Evolutionary conservation across 1,140 invertebrate species (phyloP), one percentile per base, ranked within the genome.

Genomic region (Harpegnathos saltator): DNA sequence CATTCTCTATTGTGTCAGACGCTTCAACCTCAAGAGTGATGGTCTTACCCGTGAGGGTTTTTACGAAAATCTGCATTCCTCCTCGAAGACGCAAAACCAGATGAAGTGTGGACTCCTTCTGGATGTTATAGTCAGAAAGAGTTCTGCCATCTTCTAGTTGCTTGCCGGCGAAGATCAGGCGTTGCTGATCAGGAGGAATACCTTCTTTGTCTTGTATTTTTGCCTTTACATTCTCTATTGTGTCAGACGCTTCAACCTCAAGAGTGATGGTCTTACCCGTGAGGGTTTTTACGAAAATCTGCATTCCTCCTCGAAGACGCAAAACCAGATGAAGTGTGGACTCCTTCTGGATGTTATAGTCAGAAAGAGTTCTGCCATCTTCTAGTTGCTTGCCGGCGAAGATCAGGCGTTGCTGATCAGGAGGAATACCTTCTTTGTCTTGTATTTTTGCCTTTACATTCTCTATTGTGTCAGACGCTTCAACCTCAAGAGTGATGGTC

Each of bases 211-310:
- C 95, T 90, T 97, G 96, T 83, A 97, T 97, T 85, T 97, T 97
- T 1, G 96, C 96, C 84, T 97, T 97, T 0, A 97, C 96, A 94
- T 97, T 97, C 84, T 97, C 96, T 91, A 97, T 97, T 0, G 96
- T 96, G 90, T 97, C 97, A 71, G 95, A 96, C 11, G 96, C 94
- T 90, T 97, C 96, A 11, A 97, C 97, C 91, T 97, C 97, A 17
- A 97, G 90, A 1, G 97, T 97, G 87, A 97, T 97, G 58, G 96
- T 97, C 90, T 97, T 97, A 0, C 96, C 96, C 56, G 96, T 97
- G 12, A 97, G 91, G 26, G 96, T 97, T 90, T 96, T 97, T 0
- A 97, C 96, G 86, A 97, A 97, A 81, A 97, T 96, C 90, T 96
- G 96, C 96, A 96, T 96, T n/a, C n/a, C n/a, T n/a, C n/a, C n/a